Base-by-base conservation (phyloP, 2,113 vertebrate species). In the Nycticebus coucang region DNA sequence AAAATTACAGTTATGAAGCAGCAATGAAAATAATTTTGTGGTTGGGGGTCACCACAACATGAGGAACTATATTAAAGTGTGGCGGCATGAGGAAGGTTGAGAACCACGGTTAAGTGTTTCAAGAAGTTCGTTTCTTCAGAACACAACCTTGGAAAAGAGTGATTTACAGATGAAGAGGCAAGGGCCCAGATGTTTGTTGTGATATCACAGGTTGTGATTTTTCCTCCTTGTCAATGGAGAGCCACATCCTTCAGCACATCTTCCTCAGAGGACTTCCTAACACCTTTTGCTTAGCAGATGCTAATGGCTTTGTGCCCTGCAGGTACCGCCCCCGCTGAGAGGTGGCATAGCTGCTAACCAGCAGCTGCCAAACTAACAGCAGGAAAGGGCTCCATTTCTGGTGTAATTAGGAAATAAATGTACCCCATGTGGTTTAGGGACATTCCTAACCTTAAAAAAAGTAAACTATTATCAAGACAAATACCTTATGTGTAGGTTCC, bases 331-430 rank as follows among this genome's bases (percentile, higher is more conserved):
- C 53, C 89, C 41, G 50, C 66, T 33, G 87, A 75, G 86, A 91
- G 62, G 74, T 30, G 85, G 74, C 21, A 6, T 9, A 59, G 19
- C 78, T 57, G 41, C 85, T 75, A 92, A 88, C 93, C 79, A 75
- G 95, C 81, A 30, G 91, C 53, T 82, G 94, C 82, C 55, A 68
- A 62, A 28, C 30, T 12, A 24, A 66, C 86, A 78, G 69, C 91
- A 78, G 96, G 83, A 81, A 95, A 66, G 12, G 33, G 13, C 64
- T 75, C n/a, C 9, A 60, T 80, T 85, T 77, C 95, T 92, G 11
- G 41, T 60, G 83, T 92, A 95, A 97, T 94, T 93, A 95, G 80
- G 77, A n/a, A 91, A 89, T 93, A 78, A 50, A 94, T 97, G 87
- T 89, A 93, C 66, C 80, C 77, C 66, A 41, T 59, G 95, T 96